A percentile compares a stretch with the other conserved stretches of the same genome.
Conservation (phyloP, 2,797 vertebrate species). For the Sebastes trivittatus region DNA sequence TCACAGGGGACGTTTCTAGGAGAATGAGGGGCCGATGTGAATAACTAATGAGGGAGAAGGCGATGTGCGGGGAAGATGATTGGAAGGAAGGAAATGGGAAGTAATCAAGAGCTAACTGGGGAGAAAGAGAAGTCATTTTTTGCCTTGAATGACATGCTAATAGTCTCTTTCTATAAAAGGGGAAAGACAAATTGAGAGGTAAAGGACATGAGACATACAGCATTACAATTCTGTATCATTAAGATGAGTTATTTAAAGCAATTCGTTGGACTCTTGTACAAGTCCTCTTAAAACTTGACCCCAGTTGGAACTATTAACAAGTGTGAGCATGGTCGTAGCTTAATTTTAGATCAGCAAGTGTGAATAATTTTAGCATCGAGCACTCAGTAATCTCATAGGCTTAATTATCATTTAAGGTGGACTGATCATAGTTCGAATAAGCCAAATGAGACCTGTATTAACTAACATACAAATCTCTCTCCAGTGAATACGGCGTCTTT, state of each 20-base stretch:
- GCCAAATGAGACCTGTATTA: conserved; percentile 29
- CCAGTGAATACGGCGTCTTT: conserved; percentile 10
- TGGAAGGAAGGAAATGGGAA: conserved; percentile 44
- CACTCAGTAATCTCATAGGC: not conserved
- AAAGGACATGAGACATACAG: conserved; percentile 13
- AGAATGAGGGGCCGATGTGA: conserved; percentile 48
- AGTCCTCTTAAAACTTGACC: conserved; percentile 21
- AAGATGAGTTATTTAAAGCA: conserved; percentile 43
- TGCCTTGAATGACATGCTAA: conserved; percentile 29
- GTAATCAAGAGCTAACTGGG: conserved; percentile 41
- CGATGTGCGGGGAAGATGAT: conserved; percentile 17
- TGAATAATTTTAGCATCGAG: not conserved
- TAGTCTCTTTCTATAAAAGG: conserved; percentile 24
- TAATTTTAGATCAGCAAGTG: conserved; percentile 7
- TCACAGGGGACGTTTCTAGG: conserved; percentile 52
- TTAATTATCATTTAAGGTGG: conserved; percentile 30
- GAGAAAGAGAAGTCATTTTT: conserved; percentile 30
- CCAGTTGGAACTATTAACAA: not conserved
- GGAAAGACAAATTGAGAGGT: conserved; percentile 30
- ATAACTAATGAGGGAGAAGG: conserved; percentile 57
- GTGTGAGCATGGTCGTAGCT: not conserved
- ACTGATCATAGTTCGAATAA: conserved; percentile 23
- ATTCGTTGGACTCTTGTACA: not conserved
- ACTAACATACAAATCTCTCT: conserved; percentile 34
- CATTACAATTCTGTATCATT: conserved; percentile 14